phyloP scores from a whole-genome alignment of 2,888 invertebrate species.

The Parnassius apollo region DNA sequence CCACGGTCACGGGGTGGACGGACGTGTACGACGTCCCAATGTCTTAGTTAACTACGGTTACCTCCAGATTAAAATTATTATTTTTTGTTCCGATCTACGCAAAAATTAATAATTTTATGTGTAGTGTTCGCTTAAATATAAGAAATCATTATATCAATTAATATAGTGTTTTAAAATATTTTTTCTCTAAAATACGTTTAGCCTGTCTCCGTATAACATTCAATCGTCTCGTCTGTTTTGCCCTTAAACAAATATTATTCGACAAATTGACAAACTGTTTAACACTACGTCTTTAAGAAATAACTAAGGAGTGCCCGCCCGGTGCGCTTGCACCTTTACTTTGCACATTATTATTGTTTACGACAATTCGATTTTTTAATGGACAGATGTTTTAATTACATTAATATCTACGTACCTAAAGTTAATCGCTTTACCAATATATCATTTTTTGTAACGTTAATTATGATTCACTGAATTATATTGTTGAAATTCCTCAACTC shows the following conservation, averaged over 20 bases:
- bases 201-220: too few species aligned
- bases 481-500: background rate
- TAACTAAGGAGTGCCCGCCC: conserved; percentile 39
- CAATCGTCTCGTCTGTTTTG: background rate
- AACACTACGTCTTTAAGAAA: conserved; percentile 32
- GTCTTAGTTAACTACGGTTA: too few species aligned
- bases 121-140: too few species aligned
- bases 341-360: conserved; percentile 7
- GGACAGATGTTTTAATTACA: conserved; percentile 15
- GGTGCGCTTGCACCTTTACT: conserved; percentile 46
- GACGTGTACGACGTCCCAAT: too few species aligned
- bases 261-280: conserved; percentile 31
- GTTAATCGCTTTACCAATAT: conserved; percentile 10
- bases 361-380: conserved; percentile 2
- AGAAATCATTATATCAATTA: too few species aligned
- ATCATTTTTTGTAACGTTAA: conserved; percentile 12
- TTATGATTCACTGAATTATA: conserved; percentile 7
- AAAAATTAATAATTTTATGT: too few species aligned
- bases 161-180: too few species aligned
- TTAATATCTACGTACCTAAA: conserved; percentile 6
- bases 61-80: too few species aligned
- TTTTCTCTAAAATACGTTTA: too few species aligned
- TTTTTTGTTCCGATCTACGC: too few species aligned
- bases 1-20: too few species aligned
- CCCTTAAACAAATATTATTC: conserved; percentile 5